Conservation (phyloP, 2,113 vertebrate genomes). For the Paedocypris sp. region DNA sequence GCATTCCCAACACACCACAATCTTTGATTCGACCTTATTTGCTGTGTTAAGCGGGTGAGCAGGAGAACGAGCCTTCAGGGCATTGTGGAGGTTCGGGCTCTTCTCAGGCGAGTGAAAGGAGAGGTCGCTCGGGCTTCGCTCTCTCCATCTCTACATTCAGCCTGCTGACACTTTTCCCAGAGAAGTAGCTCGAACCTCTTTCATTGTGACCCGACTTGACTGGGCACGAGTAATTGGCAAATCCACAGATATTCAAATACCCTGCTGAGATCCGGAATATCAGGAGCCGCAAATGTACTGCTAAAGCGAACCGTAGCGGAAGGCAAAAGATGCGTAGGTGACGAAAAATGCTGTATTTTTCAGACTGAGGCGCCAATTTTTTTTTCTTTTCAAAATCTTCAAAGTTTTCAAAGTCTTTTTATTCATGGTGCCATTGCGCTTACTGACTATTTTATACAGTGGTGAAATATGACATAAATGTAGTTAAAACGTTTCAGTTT, state of each 20-base stretch:
- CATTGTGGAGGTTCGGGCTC: conserved; percentile 9
- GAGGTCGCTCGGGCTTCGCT: conserved; percentile 26
- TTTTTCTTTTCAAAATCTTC: no score
- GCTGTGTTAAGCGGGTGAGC: background rate
- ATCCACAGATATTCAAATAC: conserved; percentile 28
- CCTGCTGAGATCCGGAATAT: conserved; percentile 35
- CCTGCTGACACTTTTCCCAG: conserved; percentile 32
- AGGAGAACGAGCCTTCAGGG: background rate
- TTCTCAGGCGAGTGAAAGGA: conserved; percentile 24
- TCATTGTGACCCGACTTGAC: conserved; percentile 47
- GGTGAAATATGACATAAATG: no score
- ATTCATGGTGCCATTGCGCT: no score
- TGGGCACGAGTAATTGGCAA: conserved; percentile 48
- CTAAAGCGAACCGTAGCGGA: background rate
- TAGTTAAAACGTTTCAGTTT: no score
- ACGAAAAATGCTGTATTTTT: no score
- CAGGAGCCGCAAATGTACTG: background rate
- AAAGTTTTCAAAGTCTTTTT: no score
- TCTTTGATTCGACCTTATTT: background rate
- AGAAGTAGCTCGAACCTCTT: conserved; percentile 40
- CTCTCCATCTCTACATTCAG: conserved; percentile 33
- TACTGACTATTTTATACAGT: no score
- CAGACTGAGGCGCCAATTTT: no score
- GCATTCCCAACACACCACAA: no score
- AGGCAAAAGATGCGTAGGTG: no score